Evolutionary conservation across 2,888 invertebrate genomes (phyloP).

Genomic region (Argyresthia albistria): DNA sequence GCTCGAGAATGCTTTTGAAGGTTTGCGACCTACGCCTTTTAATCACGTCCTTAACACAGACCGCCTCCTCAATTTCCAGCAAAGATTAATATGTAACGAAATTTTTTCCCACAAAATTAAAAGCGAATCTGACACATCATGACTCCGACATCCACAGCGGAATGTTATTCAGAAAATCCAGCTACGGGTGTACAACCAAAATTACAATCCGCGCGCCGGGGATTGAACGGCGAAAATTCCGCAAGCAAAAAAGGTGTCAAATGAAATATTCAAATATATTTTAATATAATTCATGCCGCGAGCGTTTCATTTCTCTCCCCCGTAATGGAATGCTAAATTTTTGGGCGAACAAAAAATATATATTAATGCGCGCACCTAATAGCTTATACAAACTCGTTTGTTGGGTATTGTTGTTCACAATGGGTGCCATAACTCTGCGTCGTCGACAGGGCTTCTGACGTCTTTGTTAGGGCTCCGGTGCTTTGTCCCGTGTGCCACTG

Average conservation of each 20-base stretch:
- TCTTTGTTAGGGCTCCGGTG: conserved; percentile 59
- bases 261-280: conserved; percentile 74
- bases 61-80: neutral
- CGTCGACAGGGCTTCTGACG: conserved; percentile 70
- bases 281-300: conserved; percentile 74
- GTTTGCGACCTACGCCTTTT: neutral
- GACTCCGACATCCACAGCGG: conserved; percentile 52
- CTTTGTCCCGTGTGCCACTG: conserved; percentile 34
- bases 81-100: neutral
- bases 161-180: conserved; percentile 68
- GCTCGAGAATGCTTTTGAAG: neutral
- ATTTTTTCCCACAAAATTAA: conserved; percentile 3
- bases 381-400: conserved; percentile 74
- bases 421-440: conserved; percentile 72
- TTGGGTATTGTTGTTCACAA: conserved; percentile 73
- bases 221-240: conserved; percentile 65
- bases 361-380: conserved; percentile 74
- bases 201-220: conserved; percentile 55
- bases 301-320: conserved; percentile 73
- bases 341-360: conserved; percentile 72
- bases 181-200: conserved; percentile 61
- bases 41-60: neutral
- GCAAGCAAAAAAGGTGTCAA: conserved; percentile 70
- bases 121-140: conserved; percentile 4
- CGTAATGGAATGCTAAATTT: conserved; percentile 73